A percentile compares a stretch with the other conserved stretches of the same genome.
Conservation (phyloP, 2,888 invertebrate genomes). For the Tetheella fluctuosa region DNA sequence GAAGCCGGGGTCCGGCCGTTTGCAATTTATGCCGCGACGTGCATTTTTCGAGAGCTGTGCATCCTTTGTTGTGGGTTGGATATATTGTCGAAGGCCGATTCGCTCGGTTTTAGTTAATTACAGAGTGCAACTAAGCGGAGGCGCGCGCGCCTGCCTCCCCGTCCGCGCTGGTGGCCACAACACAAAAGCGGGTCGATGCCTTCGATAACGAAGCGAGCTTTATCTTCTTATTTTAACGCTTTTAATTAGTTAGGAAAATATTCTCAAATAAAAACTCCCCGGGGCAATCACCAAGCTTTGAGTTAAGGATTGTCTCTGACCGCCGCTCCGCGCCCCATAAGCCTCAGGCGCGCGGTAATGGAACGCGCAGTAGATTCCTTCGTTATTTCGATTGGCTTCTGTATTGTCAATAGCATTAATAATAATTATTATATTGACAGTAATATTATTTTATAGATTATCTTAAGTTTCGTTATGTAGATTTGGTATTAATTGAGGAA, state of each 20-base stretch:
- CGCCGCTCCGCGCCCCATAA: slow-evolving; percentile 34
- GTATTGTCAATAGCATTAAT: slow-evolving; percentile 70
- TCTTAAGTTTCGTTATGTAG: slow-evolving; percentile 45
- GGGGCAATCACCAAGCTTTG: slow-evolving; percentile 59
- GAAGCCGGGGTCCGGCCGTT: slow-evolving; percentile 30
- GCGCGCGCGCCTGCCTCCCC: slow-evolving; percentile 45
- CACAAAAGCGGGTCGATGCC: slow-evolving; percentile 82
- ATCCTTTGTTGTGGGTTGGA: slow-evolving; percentile 59
- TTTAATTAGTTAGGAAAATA: slow-evolving; percentile 85
- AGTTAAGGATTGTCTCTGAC: slow-evolving; percentile 73
- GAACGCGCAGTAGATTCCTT: slow-evolving; percentile 51
- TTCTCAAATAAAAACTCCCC: slow-evolving; percentile 80
- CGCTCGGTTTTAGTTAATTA: slow-evolving; percentile 79
- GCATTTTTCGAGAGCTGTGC: slow-evolving; percentile 61
- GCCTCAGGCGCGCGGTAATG: slow-evolving; percentile 71
- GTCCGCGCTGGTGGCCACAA: slow-evolving; percentile 71
- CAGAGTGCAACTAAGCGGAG: slow-evolving; percentile 68
- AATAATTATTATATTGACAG: slow-evolving; percentile 60
- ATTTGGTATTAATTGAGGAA: slow-evolving; percentile 34
- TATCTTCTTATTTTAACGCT: slow-evolving; percentile 82
- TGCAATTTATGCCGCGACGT: slow-evolving; percentile 54
- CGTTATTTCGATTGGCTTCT: slow-evolving; percentile 73
- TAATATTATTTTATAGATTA: slow-evolving; percentile 57
- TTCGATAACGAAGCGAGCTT: slow-evolving; percentile 80
- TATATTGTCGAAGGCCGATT: slow-evolving; percentile 47